Conservation (phyloP, 2,113 vertebrate genomes). For the Poicephalus gulielmi region DNA sequence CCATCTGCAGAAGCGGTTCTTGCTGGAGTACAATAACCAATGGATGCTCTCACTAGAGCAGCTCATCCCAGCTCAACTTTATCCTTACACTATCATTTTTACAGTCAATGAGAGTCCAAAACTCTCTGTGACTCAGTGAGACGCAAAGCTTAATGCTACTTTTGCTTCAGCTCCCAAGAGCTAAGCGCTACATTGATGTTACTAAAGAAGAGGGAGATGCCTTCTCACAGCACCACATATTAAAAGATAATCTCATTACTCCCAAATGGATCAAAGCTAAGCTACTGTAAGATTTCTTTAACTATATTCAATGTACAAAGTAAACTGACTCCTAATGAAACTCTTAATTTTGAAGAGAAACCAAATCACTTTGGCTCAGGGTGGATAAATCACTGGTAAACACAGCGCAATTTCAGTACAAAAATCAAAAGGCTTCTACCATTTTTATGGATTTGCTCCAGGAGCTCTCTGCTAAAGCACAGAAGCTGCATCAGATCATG, state of each 20-base stretch:
- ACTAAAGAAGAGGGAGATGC: neutral
- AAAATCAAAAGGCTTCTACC: conserved; percentile 18
- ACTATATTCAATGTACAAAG: conserved; percentile 4
- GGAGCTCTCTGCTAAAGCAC: conserved; percentile 4
- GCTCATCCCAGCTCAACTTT: neutral
- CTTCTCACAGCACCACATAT: neutral
- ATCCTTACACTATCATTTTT: neutral
- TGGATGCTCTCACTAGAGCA: neutral
- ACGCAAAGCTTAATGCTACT: neutral
- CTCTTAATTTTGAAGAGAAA: neutral
- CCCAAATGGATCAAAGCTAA: neutral
- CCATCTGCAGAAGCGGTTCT: neutral
- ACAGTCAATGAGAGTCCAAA: neutral
- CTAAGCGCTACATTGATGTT: neutral
- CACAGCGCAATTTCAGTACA: neutral
- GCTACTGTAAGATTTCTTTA: neutral
- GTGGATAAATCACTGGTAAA: neutral
- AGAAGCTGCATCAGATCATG: neutral
- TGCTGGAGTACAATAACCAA: neutral
- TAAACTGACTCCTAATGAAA: conserved; percentile 13
- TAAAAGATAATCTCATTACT: neutral
- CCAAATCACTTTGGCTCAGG: neutral
- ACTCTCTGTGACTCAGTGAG: neutral
- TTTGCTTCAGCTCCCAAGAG: neutral
- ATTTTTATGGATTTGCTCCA: conserved; percentile 34